A percentile compares a stretch with the other conserved stretches of the same genome.
phyloP scores from a whole-genome alignment of 2,888 invertebrate genomes.

The Atrina japonica region DNA sequence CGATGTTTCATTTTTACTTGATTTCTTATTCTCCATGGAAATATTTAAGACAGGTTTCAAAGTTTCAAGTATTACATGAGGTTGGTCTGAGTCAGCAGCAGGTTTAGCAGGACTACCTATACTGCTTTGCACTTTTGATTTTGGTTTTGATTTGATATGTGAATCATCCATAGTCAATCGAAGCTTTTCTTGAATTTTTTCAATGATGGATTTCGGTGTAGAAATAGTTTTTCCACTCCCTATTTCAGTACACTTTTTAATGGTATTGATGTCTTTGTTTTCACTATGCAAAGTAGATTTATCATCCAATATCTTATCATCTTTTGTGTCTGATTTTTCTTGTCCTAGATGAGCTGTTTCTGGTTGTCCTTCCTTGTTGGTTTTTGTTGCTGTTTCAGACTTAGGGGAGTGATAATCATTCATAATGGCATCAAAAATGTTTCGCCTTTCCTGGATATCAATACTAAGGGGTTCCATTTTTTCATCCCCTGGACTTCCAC shows the following conservation, averaged over 20 bases:
- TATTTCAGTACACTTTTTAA: not conserved
- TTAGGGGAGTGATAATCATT: conserved; percentile 37
- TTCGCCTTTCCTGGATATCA: conserved; percentile 29
- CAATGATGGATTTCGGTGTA: conserved; percentile 15
- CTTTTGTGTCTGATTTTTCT: conserved; percentile 1
- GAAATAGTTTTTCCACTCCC: not conserved
- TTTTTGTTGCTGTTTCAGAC: conserved; percentile 5
- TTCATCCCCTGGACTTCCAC: not conserved
- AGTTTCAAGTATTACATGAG: no score
- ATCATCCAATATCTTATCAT: not conserved
- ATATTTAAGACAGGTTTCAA: not conserved
- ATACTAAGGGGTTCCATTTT: conserved; percentile 1
- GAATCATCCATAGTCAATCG: conserved; percentile 15
- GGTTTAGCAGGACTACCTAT: not conserved
- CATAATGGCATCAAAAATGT: conserved; percentile 40
- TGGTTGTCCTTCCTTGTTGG: not conserved
- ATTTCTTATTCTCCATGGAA: not conserved
- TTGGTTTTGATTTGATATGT: not conserved
- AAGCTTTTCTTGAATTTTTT: conserved; percentile 31
- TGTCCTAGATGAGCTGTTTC: no score
- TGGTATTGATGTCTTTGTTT: not conserved
- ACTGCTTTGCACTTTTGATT: not conserved
- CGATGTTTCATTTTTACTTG: not conserved
- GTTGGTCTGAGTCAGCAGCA: not conserved
- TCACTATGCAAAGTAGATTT: not conserved